Evolutionary conservation across 2,888 invertebrate genomes (phyloP), one percentile per base, ranked within the genome.

Genomic region (Branchellion lobata): DNA sequence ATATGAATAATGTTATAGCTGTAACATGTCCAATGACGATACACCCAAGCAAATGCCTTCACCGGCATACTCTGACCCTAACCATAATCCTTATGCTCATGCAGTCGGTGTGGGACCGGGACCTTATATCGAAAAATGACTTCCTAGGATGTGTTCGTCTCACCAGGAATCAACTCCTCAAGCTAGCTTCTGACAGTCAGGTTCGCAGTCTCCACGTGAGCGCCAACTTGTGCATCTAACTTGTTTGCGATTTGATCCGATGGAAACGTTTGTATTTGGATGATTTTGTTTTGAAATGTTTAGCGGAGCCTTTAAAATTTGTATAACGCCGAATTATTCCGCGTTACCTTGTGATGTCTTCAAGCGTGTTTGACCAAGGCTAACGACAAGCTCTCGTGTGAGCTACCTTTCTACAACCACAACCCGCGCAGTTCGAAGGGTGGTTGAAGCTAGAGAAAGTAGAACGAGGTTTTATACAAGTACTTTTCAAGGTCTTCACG

Each of bases 71-170:
- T n/a, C n/a, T n/a, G n/a, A n/a, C n/a, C n/a, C n/a, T n/a, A n/a
- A n/a, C n/a, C n/a, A n/a, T n/a, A n/a, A n/a, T n/a, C n/a, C n/a
- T n/a, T n/a, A n/a, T n/a, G n/a, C n/a, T n/a, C n/a, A n/a, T n/a
- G 40, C 84, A 90, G 90, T 86, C 88, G 76, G 84, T 90, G 79
- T 90, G 88, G 88, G 90, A 90, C 86, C 89, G 89, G 81, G 90
- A 90, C 84, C 87, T 88, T 83, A 87, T 90, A 79, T 88, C 89
- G 40, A 87, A 88, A 84, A 89, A 89, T 84, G 90, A 90, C 84
- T 90, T 90, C 83, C 87, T 90, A 78, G 90, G 90, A 1, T 88
- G 87, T 84, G 85, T 90, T 75, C 86, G 87, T 57, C 84, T 90
- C 80, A 87, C 87, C 73, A 83, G 88, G 78, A 88, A 89, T 34